phyloP scores from a whole-genome alignment of 2,888 invertebrate genomes.

The Ormyrus nitidulus region DNA sequence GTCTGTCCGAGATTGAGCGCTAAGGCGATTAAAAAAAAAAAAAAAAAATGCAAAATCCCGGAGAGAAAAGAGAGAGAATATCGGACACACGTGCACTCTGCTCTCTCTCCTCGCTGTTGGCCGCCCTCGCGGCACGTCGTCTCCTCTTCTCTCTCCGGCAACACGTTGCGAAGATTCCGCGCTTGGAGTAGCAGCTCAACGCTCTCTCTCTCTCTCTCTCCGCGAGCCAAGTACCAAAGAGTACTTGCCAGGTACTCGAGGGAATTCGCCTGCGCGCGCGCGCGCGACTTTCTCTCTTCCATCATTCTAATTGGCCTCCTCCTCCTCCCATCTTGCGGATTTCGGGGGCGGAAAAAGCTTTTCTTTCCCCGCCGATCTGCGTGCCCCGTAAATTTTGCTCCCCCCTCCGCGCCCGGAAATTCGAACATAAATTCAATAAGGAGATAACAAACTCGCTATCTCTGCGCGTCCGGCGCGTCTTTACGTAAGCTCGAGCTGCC shows the following conservation, averaged over 20 bases:
- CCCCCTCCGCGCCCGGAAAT: not conserved
- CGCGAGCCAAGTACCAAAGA: slow-evolving; percentile 37
- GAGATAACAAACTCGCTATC: slow-evolving; percentile 25
- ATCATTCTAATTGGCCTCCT: slow-evolving; percentile 54
- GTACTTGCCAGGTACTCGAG: slow-evolving; percentile 46
- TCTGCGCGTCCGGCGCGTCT: not conserved
- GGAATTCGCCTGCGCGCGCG: slow-evolving; percentile 24
- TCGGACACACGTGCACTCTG: slow-evolving; percentile 29
- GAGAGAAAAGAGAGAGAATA: not conserved
- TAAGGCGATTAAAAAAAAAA: no score
- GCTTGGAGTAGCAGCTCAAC: slow-evolving; percentile 5
- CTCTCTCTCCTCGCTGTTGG: not conserved
- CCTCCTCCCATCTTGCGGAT: not conserved
- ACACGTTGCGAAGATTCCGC: slow-evolving; percentile 44
- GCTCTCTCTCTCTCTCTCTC: not conserved
- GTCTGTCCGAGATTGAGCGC: no score
- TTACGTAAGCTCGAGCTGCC: not conserved
- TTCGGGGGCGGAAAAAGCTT: not conserved
- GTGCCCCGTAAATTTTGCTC: slow-evolving; percentile 37
- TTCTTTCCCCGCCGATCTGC: not conserved
- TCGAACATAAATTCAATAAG: slow-evolving; percentile 34
- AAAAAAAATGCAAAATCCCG: no score
- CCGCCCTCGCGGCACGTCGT: slow-evolving; percentile 6
- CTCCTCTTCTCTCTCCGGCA: slow-evolving; percentile 14
- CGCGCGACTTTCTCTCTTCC: slow-evolving; percentile 44